Base-by-base conservation (phyloP, 2,888 invertebrate species). In the Pyrrhia umbra region DNA sequence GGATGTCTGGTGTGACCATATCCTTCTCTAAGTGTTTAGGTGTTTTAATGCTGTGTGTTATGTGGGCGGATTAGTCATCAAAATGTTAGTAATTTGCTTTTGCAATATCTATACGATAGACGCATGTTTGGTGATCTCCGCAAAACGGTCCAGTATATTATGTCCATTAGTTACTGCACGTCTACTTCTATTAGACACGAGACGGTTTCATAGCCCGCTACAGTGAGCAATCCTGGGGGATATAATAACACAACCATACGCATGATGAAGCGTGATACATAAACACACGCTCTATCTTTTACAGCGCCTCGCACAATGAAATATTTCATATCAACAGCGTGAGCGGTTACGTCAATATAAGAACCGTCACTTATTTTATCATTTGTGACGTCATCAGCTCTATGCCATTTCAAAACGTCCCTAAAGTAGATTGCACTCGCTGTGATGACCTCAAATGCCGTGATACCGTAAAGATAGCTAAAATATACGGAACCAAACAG, bases 401-500 rank as follows among this genome's bases (percentile, higher is more conserved):
- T 55, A 34, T 72, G 63, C 54, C 69, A 47, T 47, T 69, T 10
- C 15, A 46, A 50, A 37, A 51, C 9, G 40, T 16, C 55, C 47
- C 30, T 43, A 50, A 51, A 20, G 25, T 39, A 65, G 21, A 68
- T 77, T 74, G 56, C 63, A 50, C 40, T 59, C 54, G 25, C 45
- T 9, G 18, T 15, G 15, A 59, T 45, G 64, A 18, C 15, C 37
- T 57, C 45, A 9, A 40, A 43, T 40, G 23, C 16, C 43, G 52
- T 57, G 56, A 47, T 60, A 20, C 18, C 18, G 9, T 50, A 42
- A 75, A 65, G 42, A 61, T 56, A 39, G n/a, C 42, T 56, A 34
- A 65, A 75, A 58, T 64, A 55, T 46, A 54, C 39, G 42, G 13
- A 51, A 71, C 62, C 46, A 50, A 63, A 61, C 52, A 61, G 51